Evolutionary conservation across 2,888 invertebrate genomes (phyloP).

Genomic region (Chrysomela aeneicollis): DNA sequence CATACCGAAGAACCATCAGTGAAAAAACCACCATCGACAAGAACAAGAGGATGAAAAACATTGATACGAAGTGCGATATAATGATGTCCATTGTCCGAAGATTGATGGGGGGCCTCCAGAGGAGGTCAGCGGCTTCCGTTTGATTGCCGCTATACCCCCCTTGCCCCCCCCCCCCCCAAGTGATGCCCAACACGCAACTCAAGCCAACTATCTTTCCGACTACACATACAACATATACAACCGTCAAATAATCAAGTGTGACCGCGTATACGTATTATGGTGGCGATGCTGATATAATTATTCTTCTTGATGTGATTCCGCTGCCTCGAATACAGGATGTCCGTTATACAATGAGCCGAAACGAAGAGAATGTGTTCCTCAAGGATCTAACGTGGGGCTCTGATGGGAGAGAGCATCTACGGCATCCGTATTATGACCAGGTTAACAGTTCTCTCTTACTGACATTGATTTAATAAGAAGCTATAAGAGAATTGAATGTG

Average conservation of each 20-base stretch:
- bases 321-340: conserved; percentile 5
- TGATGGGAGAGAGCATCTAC: not conserved
- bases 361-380: not conserved
- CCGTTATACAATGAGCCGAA: not conserved
- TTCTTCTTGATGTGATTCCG: not conserved
- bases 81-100: conserved; percentile 61
- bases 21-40: not conserved
- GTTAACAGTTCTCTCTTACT: too few relatives aligned
- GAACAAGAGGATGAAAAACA: conserved; percentile 22
- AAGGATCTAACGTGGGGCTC: not conserved
- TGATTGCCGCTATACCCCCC: conserved; percentile 54
- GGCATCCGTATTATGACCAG: too few relatives aligned
- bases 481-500: too few relatives aligned
- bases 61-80: conserved; percentile 59
- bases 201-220: not conserved
- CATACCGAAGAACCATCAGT: too few relatives aligned
- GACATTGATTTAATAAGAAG: too few relatives aligned
- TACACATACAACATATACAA: too few relatives aligned
- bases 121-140: conserved; percentile 60
- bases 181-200: not conserved
- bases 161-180: not conserved
- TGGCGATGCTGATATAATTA: not conserved
- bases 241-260: conserved; percentile 58
- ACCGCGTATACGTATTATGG: conserved; percentile 38
- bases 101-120: conserved; percentile 56